These are phyloP conservation scores for Drosophila jambulina DNA, from an alignment of 1,140 invertebrate species.

Conservation along the genomic window DNA sequence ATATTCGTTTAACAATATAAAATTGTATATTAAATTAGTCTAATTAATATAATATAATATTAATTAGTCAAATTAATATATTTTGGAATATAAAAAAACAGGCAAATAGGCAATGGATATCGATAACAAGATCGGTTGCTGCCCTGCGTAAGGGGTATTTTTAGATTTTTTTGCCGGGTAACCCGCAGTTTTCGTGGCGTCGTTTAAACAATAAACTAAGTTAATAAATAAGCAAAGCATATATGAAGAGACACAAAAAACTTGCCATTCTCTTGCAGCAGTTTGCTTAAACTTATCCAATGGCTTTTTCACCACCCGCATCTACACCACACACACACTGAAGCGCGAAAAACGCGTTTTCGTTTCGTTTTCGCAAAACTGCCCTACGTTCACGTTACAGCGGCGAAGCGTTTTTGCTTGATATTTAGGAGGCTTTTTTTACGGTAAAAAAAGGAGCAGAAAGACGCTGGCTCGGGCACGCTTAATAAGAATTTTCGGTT, in stretches of 20 bases:
- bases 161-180: slow-evolving; percentile 12
- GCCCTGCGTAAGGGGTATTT: background rate
- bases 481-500: background rate
- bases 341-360: slow-evolving; percentile 14
- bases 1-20: too few relatives aligned
- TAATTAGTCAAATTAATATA: too few relatives aligned
- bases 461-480: background rate
- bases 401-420: slow-evolving; percentile 32
- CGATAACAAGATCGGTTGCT: background rate
- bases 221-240: background rate
- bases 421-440: background rate
- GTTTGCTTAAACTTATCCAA: background rate
- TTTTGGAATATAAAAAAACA: background rate
- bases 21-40: too few relatives aligned
- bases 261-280: too few relatives aligned
- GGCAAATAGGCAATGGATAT: background rate
- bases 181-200: background rate
- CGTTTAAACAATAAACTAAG: background rate
- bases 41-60: too few relatives aligned
- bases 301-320: background rate
- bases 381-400: slow-evolving; percentile 24
- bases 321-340: background rate
- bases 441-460: background rate
- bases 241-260: too few relatives aligned
- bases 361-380: slow-evolving; percentile 6